Percentiles rank a stretch among this genome's conserved stretches.
These are phyloP conservation scores for Pogonomyrmex barbatus DNA, from an alignment of 1,140 invertebrate genomes.

Conservation along the genomic window DNA sequence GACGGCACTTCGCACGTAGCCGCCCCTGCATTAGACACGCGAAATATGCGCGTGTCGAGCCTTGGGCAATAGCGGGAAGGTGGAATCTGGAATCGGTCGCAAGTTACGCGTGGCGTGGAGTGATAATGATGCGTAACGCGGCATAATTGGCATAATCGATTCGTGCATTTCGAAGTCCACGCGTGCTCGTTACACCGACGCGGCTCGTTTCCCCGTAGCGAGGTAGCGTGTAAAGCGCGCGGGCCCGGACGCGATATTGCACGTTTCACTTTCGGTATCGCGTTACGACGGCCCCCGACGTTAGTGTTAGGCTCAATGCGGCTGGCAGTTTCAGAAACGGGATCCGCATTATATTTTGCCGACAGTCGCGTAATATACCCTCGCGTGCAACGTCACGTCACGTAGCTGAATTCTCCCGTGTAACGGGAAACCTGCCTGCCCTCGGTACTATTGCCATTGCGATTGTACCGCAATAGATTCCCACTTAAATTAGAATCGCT, in stretches of 20 bases:
- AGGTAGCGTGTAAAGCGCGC: neutral
- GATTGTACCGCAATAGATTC: conserved; percentile 52
- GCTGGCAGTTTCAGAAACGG: conserved; percentile 32
- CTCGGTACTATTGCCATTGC: neutral
- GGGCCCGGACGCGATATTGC: conserved; percentile 1
- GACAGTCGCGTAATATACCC: neutral
- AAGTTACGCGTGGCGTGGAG: conserved; percentile 11
- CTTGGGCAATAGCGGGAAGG: neutral
- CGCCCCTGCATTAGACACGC: neutral
- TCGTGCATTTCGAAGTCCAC: conserved; percentile 40
- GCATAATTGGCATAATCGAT: conserved; percentile 52
- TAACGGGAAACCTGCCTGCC: conserved; percentile 8
- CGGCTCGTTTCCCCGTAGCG: neutral
- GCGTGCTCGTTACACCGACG: conserved; percentile 26
- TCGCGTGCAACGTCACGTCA: conserved; percentile 52
- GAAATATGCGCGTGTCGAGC: conserved; percentile 13
- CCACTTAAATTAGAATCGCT: conserved; percentile 41
- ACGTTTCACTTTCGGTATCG: conserved; percentile 48
- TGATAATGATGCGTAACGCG: conserved; percentile 55
- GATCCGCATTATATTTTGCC: conserved; percentile 48
- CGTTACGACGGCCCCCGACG: neutral
- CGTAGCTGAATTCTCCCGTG: conserved; percentile 14
- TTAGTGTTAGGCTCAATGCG: conserved; percentile 23
- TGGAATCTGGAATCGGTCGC: conserved; percentile 12
- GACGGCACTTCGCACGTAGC: neutral